phyloP scores from a whole-genome alignment of 2,888 invertebrate genomes.

The Salpingus planirostris region DNA sequence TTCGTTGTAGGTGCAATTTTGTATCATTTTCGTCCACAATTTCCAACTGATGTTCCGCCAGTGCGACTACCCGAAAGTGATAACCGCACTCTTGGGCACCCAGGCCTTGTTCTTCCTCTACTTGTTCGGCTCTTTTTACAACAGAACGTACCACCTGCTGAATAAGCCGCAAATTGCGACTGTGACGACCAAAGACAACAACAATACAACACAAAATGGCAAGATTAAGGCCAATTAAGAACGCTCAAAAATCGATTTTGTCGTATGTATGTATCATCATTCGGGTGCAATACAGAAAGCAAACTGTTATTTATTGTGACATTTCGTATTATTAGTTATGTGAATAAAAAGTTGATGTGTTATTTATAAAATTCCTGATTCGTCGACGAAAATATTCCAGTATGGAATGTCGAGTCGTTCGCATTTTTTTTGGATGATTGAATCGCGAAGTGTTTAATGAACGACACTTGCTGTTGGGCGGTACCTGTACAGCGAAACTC shows the following conservation, averaged over 20 bases:
- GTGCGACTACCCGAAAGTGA: constrained; percentile 62
- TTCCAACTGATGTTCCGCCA: constrained; percentile 51
- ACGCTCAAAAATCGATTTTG: background rate
- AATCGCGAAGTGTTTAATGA: too few relatives aligned
- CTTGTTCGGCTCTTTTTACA: constrained; percentile 70
- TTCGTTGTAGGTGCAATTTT: constrained; percentile 67
- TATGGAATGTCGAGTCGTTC: too few relatives aligned
- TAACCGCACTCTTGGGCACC: constrained; percentile 53
- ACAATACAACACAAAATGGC: constrained; percentile 15
- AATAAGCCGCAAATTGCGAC: too few relatives aligned
- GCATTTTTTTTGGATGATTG: too few relatives aligned
- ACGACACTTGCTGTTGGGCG: too few relatives aligned
- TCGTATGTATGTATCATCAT: background rate
- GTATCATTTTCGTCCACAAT: constrained; percentile 66
- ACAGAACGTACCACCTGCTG: constrained; percentile 55
- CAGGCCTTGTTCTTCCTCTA: constrained; percentile 67
- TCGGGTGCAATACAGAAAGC: too few relatives aligned
- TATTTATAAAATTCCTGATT: too few relatives aligned
- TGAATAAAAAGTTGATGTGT: too few relatives aligned
- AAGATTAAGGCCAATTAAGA: constrained; percentile 16
- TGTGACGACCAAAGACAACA: constrained; percentile 11
- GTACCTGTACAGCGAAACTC: too few relatives aligned
- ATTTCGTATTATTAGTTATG: too few relatives aligned
- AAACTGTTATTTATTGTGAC: too few relatives aligned
- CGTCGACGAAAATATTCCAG: too few relatives aligned